A percentile compares a stretch with the other conserved stretches of the same genome.
Evolutionary conservation across 2,888 invertebrate species (phyloP).

Genomic region (Drosophila ustulata): DNA sequence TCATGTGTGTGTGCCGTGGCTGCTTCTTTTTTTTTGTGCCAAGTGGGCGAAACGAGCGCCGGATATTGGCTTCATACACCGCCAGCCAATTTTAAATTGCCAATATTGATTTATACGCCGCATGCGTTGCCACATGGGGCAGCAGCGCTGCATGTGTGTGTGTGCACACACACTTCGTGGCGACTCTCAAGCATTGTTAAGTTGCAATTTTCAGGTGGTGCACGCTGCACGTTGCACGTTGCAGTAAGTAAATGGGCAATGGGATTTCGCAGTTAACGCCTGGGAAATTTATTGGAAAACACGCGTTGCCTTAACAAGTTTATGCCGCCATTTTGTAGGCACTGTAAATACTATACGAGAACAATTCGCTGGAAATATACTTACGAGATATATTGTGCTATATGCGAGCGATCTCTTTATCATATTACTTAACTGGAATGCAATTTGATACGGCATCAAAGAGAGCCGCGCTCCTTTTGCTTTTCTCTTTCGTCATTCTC

Average conservation of each 20-base stretch:
- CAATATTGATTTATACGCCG: conserved; percentile 78
- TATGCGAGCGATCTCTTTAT: conserved; percentile 25
- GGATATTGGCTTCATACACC: conserved; percentile 80
- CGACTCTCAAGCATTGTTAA: conserved; percentile 74
- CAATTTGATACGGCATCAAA: conserved; percentile 54
- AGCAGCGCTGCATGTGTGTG: conserved; percentile 16
- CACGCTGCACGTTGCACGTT: conserved; percentile 36
- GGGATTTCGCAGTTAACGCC: conserved; percentile 76
- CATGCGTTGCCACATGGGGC: conserved; percentile 77
- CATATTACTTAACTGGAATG: conserved; percentile 57
- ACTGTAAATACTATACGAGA: conserved; percentile 14
- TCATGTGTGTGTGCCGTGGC: neutral
- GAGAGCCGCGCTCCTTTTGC: conserved; percentile 11
- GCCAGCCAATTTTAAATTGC: conserved; percentile 81
- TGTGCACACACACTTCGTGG: conserved; percentile 34
- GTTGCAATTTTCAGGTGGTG: conserved; percentile 76
- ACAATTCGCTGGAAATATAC: neutral
- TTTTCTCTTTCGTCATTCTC: conserved; percentile 41
- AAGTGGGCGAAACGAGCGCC: conserved; percentile 56
- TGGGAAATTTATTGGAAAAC: conserved; percentile 70
- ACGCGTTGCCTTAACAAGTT: conserved; percentile 55
- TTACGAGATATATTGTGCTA: neutral
- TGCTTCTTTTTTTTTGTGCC: conserved; percentile 16
- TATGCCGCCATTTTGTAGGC: conserved; percentile 39
- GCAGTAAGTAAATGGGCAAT: conserved; percentile 70